Evolutionary conservation across 2,113 vertebrate genomes (phyloP).

Genomic region (Lepisosteus oculatus): DNA sequence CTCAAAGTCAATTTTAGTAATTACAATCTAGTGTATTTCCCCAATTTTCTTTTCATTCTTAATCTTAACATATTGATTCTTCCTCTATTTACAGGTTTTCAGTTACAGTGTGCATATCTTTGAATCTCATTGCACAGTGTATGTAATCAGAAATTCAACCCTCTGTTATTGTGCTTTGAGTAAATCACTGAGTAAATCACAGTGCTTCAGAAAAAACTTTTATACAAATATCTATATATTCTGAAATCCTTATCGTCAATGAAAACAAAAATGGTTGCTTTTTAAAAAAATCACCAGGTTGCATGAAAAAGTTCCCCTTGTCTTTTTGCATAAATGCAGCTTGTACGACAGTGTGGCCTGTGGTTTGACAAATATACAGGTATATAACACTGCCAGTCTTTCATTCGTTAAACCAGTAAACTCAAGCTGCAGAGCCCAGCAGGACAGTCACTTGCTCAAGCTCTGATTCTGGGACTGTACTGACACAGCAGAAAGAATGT

Average conservation of each 20-base stretch:
- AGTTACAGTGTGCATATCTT: too few relatives aligned
- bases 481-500: not conserved
- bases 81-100: too few relatives aligned
- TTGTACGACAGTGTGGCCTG: conserved; percentile 20
- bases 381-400: conserved; percentile 10
- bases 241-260: conserved; percentile 6
- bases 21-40: too few relatives aligned
- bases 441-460: not conserved
- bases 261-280: conserved; percentile 4
- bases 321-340: conserved; percentile 15
- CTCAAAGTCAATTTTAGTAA: too few relatives aligned
- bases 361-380: conserved; percentile 16
- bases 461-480: not conserved
- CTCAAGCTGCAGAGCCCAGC: conserved; percentile 6
- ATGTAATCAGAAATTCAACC: too few relatives aligned
- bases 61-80: too few relatives aligned
- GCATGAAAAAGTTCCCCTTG: conserved; percentile 17
- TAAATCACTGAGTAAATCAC: not conserved
- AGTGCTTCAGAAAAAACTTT: not conserved
- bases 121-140: too few relatives aligned
- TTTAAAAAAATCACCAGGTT: conserved; percentile 5
- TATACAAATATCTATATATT: not conserved
- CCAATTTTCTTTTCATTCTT: too few relatives aligned
- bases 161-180: too few relatives aligned
- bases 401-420: conserved; percentile 6